Evolutionary conservation across 2,797 vertebrate species (phyloP), one percentile per base, ranked within the genome.

Genomic region (Poecilia velifera): DNA sequence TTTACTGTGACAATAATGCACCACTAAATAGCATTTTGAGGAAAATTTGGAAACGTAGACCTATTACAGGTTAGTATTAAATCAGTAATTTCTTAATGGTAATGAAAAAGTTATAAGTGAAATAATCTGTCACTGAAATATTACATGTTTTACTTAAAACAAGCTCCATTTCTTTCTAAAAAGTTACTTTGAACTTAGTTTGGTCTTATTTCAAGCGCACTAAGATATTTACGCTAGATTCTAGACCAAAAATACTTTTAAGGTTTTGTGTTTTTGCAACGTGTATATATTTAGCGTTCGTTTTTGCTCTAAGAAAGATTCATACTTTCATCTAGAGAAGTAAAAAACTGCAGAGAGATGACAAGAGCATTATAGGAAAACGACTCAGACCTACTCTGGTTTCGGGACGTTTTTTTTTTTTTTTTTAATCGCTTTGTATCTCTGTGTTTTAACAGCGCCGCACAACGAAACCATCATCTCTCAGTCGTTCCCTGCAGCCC

Each of bases 401-500:
- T 71, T 71, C 13, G 25, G 25, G 41, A 28, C 0, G 1, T 14
- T 70, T 70, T 36, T 25, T 66, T 31, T 31, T n/a, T 39, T 10
- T 55, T 53, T 55, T 28, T 13, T 0, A 20, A 43, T 43, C 10
- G 9, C 20, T 12, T 68, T 70, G 36, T 68, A 68, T 68, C 20
- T 25, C 36, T 41, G 39, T n/a, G 22, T n/a, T 43, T 71, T 45
- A 45, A 28, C 12, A 71, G 22, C 25, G 2, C 20, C 47, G 18
- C 4, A 49, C 46, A 74, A 47, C 28, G 72, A 53, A 66, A 70
- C 22, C 12, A 47, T 53, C 57, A n/a, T 9, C 49, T 85, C 76
- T 70, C 74, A 62, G 53, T 55, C 64, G 76, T 57, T 75, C 64
- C 66, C 46, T 59, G 36, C 78, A 55, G 9, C 43, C 43, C 43